Conservation (phyloP, 2,113 vertebrate genomes). For the Pelmatolapia mariae region DNA sequence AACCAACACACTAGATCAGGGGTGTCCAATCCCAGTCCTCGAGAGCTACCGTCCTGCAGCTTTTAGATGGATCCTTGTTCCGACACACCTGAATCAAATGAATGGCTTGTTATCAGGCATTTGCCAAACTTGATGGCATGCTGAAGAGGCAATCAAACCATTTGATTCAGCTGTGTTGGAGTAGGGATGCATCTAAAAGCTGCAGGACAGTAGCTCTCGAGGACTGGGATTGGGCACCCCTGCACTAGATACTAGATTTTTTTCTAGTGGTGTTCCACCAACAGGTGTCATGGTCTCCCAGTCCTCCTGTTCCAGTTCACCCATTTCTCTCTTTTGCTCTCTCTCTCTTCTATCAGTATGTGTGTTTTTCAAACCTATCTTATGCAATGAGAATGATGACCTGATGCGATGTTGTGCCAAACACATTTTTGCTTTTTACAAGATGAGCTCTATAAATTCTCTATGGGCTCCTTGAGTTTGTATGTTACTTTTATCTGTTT, state of each 20-base stretch:
- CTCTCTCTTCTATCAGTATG: background rate
- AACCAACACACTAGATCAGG: background rate
- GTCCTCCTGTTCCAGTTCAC: background rate
- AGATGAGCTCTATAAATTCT: background rate
- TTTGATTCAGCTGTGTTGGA: no score
- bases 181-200: no score
- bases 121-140: no score
- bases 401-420: fast-evolving
- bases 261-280: background rate
- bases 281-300: background rate
- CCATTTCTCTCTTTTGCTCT: background rate
- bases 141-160: no score
- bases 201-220: no score
- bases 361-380: background rate
- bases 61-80: no score
- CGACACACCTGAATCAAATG: no score
- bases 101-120: no score
- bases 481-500: background rate
- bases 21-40: no score
- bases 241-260: background rate
- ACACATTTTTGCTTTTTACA: background rate
- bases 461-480: background rate
- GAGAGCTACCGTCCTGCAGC: no score
- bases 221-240: no score
- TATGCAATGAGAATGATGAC: background rate